A percentile compares a stretch with the other conserved stretches of the same genome.
These are phyloP conservation scores for Holcopasites calliopsidis DNA, from an alignment of 1,140 invertebrate species.

Conservation along the genomic window DNA sequence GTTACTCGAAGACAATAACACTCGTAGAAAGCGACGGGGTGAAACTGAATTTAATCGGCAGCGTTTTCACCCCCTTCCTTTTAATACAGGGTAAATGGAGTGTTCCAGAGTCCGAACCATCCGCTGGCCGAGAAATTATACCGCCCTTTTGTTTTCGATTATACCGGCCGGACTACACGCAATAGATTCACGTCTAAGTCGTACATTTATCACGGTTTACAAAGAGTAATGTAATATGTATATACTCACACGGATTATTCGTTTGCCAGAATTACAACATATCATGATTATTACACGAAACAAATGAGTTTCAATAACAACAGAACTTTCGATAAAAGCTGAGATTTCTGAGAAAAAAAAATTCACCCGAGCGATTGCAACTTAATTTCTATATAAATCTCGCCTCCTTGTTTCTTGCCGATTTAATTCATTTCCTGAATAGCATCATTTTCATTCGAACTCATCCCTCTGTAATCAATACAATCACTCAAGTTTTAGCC, in stretches of 20 bases:
- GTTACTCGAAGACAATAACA: slow-evolving; percentile 41
- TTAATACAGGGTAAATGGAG: slow-evolving; percentile 23
- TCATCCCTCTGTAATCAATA: too few species aligned
- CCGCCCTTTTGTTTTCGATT: slow-evolving; percentile 37
- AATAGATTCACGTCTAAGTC: slow-evolving; percentile 38
- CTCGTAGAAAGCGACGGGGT: background rate
- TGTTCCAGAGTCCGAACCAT: background rate
- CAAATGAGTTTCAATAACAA: too few species aligned
- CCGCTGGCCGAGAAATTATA: slow-evolving; percentile 27
- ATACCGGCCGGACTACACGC: slow-evolving; percentile 9
- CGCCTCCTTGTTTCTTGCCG: too few species aligned
- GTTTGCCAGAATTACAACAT: slow-evolving; percentile 6
- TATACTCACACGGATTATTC: background rate
- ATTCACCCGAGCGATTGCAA: too few species aligned
- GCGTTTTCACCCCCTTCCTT: background rate
- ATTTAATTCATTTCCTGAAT: too few species aligned
- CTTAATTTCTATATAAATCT: too few species aligned
- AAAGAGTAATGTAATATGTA: background rate
- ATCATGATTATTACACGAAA: too few species aligned
- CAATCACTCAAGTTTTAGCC: too few species aligned
- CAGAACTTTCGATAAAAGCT: too few species aligned
- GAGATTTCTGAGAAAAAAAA: too few species aligned
- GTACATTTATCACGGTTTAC: slow-evolving; percentile 33
- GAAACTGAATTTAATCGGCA: slow-evolving; percentile 12
- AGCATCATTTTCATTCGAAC: too few species aligned